phyloP scores from a whole-genome alignment of 2,797 vertebrate genomes.

The Setipinna tenuifilis region DNA sequence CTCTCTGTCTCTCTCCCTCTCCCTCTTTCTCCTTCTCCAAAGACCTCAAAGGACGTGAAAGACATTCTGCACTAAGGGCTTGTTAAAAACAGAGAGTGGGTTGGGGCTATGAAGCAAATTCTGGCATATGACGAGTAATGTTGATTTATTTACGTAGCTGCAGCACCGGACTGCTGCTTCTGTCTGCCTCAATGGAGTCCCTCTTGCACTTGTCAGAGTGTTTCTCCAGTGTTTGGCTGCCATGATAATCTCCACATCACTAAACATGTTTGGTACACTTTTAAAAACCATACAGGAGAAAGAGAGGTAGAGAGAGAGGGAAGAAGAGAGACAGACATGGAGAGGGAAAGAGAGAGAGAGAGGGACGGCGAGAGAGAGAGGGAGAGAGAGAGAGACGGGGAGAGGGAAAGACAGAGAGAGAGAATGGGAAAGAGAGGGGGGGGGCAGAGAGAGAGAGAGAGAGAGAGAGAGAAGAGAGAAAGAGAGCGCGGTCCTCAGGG shows the following conservation, averaged over 20 bases:
- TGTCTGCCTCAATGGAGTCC: background rate
- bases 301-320: too few species aligned
- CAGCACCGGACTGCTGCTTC: background rate
- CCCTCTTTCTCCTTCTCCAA: slow-evolving; percentile 74
- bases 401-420: background rate
- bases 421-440: slow-evolving; percentile 46
- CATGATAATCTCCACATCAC: slow-evolving; percentile 41
- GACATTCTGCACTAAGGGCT: slow-evolving; percentile 71
- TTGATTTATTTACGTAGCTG: slow-evolving; percentile 77
- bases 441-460: too few species aligned
- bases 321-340: background rate
- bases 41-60: slow-evolving; percentile 82
- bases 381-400: background rate
- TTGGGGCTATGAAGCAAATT: slow-evolving; percentile 85
- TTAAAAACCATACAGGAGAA: slow-evolving; percentile 66
- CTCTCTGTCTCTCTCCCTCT: background rate
- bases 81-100: slow-evolving; percentile 61
- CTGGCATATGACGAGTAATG: slow-evolving; percentile 74
- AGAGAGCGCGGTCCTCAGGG: too few species aligned
- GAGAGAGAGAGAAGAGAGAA: too few species aligned
- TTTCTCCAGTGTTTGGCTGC: background rate
- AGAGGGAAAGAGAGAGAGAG: slow-evolving; percentile 49
- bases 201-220: background rate
- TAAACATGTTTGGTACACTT: slow-evolving; percentile 15
- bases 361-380: too few species aligned